Conservation (phyloP, 2,113 vertebrate genomes). For the Rhynchomys soricoides region DNA sequence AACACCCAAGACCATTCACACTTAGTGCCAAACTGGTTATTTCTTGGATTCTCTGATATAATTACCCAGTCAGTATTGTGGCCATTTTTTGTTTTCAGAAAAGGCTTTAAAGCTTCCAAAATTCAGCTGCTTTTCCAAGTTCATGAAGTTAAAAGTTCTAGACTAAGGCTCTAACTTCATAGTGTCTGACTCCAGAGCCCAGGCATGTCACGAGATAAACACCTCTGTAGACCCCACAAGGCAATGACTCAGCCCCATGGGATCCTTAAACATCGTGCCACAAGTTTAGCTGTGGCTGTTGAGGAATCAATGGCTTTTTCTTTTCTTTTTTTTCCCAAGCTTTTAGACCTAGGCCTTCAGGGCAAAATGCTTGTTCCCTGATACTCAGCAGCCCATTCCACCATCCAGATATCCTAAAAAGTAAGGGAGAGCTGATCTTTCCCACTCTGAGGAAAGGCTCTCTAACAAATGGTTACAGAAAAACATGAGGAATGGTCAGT, state of each 20-base stretch:
- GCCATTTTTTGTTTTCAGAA: conserved; percentile 20
- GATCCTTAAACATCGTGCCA: conserved; percentile 49
- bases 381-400: neutral
- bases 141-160: neutral
- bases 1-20: neutral
- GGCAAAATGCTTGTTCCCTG: conserved; percentile 55
- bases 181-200: neutral
- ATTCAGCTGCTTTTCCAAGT: neutral
- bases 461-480: neutral
- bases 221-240: neutral
- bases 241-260: conserved; percentile 57
- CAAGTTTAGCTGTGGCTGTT: conserved; percentile 33
- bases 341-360: conserved; percentile 22
- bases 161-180: neutral
- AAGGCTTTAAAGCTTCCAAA: neutral
- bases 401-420: conserved; percentile 10
- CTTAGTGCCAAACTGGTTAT: neutral
- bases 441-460: neutral
- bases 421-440: neutral
- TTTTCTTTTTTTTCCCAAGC: conserved; percentile 4
- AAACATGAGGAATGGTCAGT: neutral
- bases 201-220: conserved; percentile 42
- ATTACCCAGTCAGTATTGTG: neutral
- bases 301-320: conserved; percentile 52
- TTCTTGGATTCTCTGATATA: neutral